Evolutionary conservation across 2,888 invertebrate genomes (phyloP), one percentile per base, ranked within the genome.

Genomic region (Prenolepis imparis): DNA sequence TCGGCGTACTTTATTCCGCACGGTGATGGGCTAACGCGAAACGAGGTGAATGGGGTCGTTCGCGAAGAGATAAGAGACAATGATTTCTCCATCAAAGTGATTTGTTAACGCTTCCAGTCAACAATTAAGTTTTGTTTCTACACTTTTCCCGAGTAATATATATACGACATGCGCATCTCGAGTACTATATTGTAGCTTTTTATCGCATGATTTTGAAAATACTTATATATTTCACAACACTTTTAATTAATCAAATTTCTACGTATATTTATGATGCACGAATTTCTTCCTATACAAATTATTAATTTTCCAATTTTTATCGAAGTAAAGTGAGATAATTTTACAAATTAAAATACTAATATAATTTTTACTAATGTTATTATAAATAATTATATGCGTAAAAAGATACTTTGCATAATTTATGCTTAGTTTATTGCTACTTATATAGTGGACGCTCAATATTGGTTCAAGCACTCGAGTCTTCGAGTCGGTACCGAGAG

Each of bases 41-140:
- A 80, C 72, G 36, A 72, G 52, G 59, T 80, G 72, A 80, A 70
- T 59, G 36, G 36, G 59, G 21, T 80, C 72, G 32, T 72, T 72
- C 21, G 8, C 18, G 18, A 68, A 80, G 70, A 80, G 72, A 70
- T 61, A 80, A 72, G 72, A 59, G 78, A 80, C 78, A 72, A 61
- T 6, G 36, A 80, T 80, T 24, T 72, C 72, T 36, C 48, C 39
- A 39, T 80, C 41, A 80, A 48, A 61, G 44, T 64, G 72, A 80
- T 70, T 21, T 80, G 59, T 72, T 80, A 70, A 59, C 59, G 39
- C 32, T 72, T 36, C 44, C 59, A 68, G 57, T 68, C 41, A 59
- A 59, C 72, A 36, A 72, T 80, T 67, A n/a, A 32, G 32, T 77
- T 57, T n/a, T 63, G n/a, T 57, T 57, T 41, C n/a, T 28, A 21